Base-by-base conservation (phyloP, 2,888 invertebrate species). In the Pteria penguin region DNA sequence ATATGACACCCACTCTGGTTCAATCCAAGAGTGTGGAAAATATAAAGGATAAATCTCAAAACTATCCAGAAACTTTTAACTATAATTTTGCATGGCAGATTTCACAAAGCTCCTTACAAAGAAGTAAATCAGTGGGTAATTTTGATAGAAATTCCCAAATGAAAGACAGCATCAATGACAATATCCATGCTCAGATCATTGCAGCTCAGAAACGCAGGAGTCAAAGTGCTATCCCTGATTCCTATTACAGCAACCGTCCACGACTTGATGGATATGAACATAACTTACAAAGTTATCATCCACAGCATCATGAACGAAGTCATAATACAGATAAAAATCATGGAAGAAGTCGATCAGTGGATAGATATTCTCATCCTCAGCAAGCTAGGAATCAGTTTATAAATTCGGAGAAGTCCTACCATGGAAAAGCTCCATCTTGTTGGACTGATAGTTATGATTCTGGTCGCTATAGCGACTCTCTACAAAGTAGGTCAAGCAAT, bases 381-480 rank as follows among this genome's bases (percentile, higher is more conserved):
- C 8, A 45, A 8, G 8, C 45, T 45, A 45, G 45, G 18, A 18
- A 18, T 8, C 45, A 45, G 45, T 18, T 14, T 45, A 45, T 45
- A 18, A n/a, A n/a, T n/a, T n/a, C n/a, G n/a, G n/a, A n/a, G n/a
- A 45, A 18, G 45, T 14, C 11, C 18, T 18, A 45, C 18, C 18
- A 8, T 18, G 45, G 45, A 45, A 45, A 18, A 14, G 45, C 45
- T 14, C 8, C 18, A 18, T 45, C 8, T 45, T 14, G 45, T 45
- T 18, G 11, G 8, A 45, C 8, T 45, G 45, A 45, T 45, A 68
- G 68, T 57, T 57, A 68, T 18, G 68, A 68, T 32, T 68, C 68
- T 1, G 68, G 57, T 24, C 32, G 31, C 4, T 45, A 52, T 4
- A 68, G 68, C 33, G 68, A 68, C 24, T 68, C 68, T 18, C 3